These are phyloP conservation scores for Aphodius sticticus DNA, from an alignment of 2,888 invertebrate genomes.

Conservation along the genomic window DNA sequence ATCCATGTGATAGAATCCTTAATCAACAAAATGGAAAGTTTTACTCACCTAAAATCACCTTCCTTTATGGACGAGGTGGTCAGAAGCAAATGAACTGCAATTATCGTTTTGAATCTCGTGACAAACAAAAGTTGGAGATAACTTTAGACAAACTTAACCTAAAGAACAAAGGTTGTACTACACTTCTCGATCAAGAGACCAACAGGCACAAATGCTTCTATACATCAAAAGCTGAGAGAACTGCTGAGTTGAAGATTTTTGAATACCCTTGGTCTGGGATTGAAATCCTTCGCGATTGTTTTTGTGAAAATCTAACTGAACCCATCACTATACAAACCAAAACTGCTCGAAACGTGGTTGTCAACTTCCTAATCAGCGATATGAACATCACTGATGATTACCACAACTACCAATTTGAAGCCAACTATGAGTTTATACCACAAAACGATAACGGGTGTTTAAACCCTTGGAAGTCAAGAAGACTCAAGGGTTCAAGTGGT, in stretches of 20 bases:
- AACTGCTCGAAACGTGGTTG: slow-evolving; percentile 74
- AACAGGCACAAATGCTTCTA: slow-evolving; percentile 76
- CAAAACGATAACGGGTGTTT: slow-evolving; percentile 68
- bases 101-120: slow-evolving; percentile 76
- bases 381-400: slow-evolving; percentile 87
- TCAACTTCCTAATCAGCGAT: slow-evolving; percentile 76
- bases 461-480: slow-evolving; percentile 71
- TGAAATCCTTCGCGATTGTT: slow-evolving; percentile 74
- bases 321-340: slow-evolving; percentile 72
- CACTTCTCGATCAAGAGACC: slow-evolving; percentile 71
- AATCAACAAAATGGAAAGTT: slow-evolving; percentile 64
- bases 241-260: slow-evolving; percentile 61
- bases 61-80: slow-evolving; percentile 84
- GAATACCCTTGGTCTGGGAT: slow-evolving; percentile 77
- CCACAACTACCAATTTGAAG: slow-evolving; percentile 80
- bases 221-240: slow-evolving; percentile 48
- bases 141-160: slow-evolving; percentile 75
- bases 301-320: slow-evolving; percentile 75
- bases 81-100: slow-evolving; percentile 78
- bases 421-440: slow-evolving; percentile 72
- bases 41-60: slow-evolving; percentile 80
- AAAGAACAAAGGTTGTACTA: slow-evolving; percentile 73
- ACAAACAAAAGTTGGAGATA: slow-evolving; percentile 73
- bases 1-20: slow-evolving; percentile 71
- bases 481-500: slow-evolving; percentile 75